Conservation (phyloP, 2,888 invertebrate species). For the Ichneumoninae sp. region DNA sequence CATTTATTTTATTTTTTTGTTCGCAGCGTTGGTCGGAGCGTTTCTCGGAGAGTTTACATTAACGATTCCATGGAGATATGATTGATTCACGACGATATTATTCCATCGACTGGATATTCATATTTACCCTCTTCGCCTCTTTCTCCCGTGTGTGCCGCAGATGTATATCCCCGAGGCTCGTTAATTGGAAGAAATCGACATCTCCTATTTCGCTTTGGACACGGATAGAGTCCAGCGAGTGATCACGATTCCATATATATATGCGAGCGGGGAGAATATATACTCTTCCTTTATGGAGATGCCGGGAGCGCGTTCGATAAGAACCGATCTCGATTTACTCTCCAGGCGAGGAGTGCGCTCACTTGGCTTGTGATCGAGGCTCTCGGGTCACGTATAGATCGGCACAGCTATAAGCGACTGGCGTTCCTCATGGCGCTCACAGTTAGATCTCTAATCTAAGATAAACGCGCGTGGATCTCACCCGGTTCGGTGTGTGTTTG, state of each 20-base stretch:
- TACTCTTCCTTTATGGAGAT: slow-evolving; percentile 36
- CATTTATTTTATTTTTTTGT: background rate
- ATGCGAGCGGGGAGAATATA: slow-evolving; percentile 19
- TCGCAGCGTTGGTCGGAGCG: too few relatives aligned
- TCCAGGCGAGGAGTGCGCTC: slow-evolving; percentile 30
- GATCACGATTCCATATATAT: slow-evolving; percentile 51
- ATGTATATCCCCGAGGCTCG: slow-evolving; percentile 8
- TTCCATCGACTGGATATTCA: slow-evolving; percentile 23
- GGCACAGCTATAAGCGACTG: slow-evolving; percentile 16
- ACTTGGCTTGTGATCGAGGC: slow-evolving; percentile 21
- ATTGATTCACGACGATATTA: slow-evolving; percentile 4
- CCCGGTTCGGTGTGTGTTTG: slow-evolving; percentile 11
- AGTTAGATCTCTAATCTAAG: slow-evolving; percentile 55
- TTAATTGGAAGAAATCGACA: slow-evolving; percentile 53
- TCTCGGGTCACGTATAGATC: slow-evolving; percentile 59
- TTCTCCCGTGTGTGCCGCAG: slow-evolving; percentile 22
- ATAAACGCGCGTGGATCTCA: slow-evolving; percentile 54
- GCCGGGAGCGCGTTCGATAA: slow-evolving; percentile 55
- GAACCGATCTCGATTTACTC: slow-evolving; percentile 56
- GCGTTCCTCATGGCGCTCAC: slow-evolving; percentile 25
- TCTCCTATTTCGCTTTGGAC: slow-evolving; percentile 37
- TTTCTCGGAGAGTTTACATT: background rate
- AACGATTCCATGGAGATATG: background rate
- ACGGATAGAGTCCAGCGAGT: slow-evolving; percentile 46
- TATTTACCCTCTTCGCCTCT: slow-evolving; percentile 27